These are phyloP conservation scores for Polyodon spathula DNA, from an alignment of 2,113 vertebrate genomes.

Conservation along the genomic window DNA sequence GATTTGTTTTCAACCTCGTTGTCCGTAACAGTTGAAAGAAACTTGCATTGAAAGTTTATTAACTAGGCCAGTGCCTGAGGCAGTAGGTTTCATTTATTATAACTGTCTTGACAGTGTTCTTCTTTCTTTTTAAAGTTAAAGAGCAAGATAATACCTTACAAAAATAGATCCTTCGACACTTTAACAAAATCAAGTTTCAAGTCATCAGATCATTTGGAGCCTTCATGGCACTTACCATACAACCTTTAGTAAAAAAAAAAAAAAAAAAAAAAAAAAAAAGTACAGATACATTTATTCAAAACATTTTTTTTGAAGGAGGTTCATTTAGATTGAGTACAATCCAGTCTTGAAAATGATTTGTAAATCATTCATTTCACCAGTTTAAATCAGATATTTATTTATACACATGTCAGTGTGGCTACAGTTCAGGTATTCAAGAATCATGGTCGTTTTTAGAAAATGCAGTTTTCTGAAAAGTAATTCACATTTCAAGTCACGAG, in stretches of 20 bases:
- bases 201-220: neutral
- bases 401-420: too few relatives aligned
- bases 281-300: neutral
- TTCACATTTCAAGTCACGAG: too few relatives aligned
- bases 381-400: too few relatives aligned
- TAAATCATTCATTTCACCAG: too few relatives aligned
- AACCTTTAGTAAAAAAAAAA: constrained; percentile 40
- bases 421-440: too few relatives aligned
- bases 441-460: too few relatives aligned
- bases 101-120: constrained; percentile 72
- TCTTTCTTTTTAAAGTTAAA: constrained; percentile 73
- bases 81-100: constrained; percentile 75
- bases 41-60: constrained; percentile 78
- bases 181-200: constrained; percentile 1
- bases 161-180: constrained; percentile 73
- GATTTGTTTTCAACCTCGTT: constrained; percentile 67
- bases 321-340: neutral
- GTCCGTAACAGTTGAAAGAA: constrained; percentile 77
- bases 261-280: too few relatives aligned
- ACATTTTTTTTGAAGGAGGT: too few relatives aligned
- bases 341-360: too few relatives aligned
- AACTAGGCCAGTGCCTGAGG: constrained; percentile 70
- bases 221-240: neutral
- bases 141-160: constrained; percentile 76
- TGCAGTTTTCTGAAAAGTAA: too few relatives aligned